Percentiles rank a stretch among this genome's conserved stretches.
phyloP scores from a whole-genome alignment of 2,113 vertebrate genomes.

The Aptenodytes forsteri region DNA sequence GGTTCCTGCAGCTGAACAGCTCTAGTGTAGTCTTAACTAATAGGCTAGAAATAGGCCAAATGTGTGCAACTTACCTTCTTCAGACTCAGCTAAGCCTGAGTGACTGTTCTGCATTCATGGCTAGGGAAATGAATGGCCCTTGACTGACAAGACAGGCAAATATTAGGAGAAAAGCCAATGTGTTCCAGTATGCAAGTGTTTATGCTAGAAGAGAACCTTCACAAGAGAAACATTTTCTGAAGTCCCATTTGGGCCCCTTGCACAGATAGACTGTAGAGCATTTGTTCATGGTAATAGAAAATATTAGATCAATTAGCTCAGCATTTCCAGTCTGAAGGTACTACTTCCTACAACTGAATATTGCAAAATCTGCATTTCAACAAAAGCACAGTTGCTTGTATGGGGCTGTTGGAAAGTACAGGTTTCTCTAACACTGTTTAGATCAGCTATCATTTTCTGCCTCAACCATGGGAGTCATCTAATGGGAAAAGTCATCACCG shows the following conservation, averaged over 20 bases:
- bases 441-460: neutral
- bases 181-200: neutral
- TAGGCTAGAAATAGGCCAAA: neutral
- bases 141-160: neutral
- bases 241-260: neutral
- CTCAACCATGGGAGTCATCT: neutral
- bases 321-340: neutral
- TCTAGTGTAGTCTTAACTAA: neutral
- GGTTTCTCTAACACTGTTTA: neutral
- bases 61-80: neutral
- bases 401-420: neutral
- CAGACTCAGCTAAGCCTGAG: neutral
- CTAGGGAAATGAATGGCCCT: neutral
- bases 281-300: neutral
- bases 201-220: neutral
- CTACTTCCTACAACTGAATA: neutral
- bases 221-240: neutral
- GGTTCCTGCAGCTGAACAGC: neutral
- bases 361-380: neutral
- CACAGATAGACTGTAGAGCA: neutral
- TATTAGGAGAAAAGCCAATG: neutral
- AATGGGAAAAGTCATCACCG: neutral
- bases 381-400: neutral
- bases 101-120: neutral
- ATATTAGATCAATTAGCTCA: neutral